Conservation (phyloP, 2,113 vertebrate species). For the Istiophorus platypterus region DNA sequence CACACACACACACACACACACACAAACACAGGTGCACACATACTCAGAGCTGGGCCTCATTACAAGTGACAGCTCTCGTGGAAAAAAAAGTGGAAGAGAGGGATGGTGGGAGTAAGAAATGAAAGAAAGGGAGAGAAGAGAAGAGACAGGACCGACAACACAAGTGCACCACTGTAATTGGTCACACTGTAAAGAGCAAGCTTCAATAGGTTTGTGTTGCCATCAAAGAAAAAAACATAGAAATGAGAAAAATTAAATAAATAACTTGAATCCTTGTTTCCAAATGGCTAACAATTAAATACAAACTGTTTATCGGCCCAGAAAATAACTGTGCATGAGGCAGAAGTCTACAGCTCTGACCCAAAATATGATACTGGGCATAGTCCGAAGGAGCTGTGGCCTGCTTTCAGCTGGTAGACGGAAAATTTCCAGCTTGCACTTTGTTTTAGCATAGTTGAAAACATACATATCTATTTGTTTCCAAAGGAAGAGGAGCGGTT, state of each 20-base stretch:
- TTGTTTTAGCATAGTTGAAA: constrained; percentile 42
- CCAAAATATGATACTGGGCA: not conserved
- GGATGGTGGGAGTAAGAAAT: constrained; percentile 69
- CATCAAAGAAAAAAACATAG: constrained; percentile 45
- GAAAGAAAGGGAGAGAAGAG: constrained; percentile 67
- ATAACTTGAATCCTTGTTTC: constrained; percentile 32
- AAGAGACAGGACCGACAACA: constrained; percentile 79
- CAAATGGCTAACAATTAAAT: constrained; percentile 49
- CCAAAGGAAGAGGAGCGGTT: constrained; percentile 41
- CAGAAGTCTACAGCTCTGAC: constrained; percentile 11
- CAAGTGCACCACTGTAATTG: constrained; percentile 87
- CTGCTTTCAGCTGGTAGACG: constrained; percentile 8
- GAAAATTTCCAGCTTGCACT: constrained; percentile 30
- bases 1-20: constrained; percentile 31
- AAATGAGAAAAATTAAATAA: constrained; percentile 46
- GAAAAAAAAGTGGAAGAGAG: constrained; percentile 75
- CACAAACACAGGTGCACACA: constrained; percentile 38
- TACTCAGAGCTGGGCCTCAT: constrained; percentile 90
- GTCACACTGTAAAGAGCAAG: constrained; percentile 83
- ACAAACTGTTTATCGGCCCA: constrained; percentile 44
- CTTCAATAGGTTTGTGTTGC: constrained; percentile 57
- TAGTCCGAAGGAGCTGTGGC: not conserved
- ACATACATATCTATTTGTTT: constrained; percentile 71
- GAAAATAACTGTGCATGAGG: constrained; percentile 34
- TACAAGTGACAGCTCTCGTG: constrained; percentile 90